phyloP scores from a whole-genome alignment of 2,888 invertebrate species.

The Cosmopolites sordidus region DNA sequence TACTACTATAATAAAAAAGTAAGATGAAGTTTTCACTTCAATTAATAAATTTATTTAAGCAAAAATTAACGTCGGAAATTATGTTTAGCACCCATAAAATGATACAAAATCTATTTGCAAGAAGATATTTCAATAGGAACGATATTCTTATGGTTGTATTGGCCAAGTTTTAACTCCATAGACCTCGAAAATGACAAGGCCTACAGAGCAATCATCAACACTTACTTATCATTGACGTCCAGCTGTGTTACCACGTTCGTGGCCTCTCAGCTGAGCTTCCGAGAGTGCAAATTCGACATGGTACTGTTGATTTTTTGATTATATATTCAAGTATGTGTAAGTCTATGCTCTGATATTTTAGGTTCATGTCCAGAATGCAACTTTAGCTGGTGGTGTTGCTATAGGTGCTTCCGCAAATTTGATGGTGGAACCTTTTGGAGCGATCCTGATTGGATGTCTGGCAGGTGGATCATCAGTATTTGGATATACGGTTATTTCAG shows the following conservation, averaged over 20 bases:
- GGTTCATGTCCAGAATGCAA: conserved; percentile 88
- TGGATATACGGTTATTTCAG: conserved; percentile 74
- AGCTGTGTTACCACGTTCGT: conserved; percentile 80
- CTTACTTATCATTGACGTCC: conserved; percentile 81
- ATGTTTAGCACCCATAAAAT: too few relatives aligned
- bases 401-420: conserved; percentile 82
- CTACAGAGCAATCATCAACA: conserved; percentile 87
- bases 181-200: conserved; percentile 68
- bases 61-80: too few relatives aligned
- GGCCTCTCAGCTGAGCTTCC: conserved; percentile 70
- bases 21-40: too few relatives aligned
- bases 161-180: conserved; percentile 95
- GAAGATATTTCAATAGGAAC: conserved; percentile 64
- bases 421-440: conserved; percentile 78
- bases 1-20: too few relatives aligned
- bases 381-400: conserved; percentile 89
- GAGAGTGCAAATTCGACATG: conserved; percentile 79
- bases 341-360: conserved; percentile 1
- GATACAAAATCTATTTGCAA: too few relatives aligned
- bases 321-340: background rate
- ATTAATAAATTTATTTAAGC: too few relatives aligned
- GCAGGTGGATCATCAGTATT: conserved; percentile 76
- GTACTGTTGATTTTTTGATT: conserved; percentile 38
- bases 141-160: conserved; percentile 91
- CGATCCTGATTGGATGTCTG: conserved; percentile 71